Base-by-base conservation (phyloP, 2,888 invertebrate genomes). In the Aplocera efformata region DNA sequence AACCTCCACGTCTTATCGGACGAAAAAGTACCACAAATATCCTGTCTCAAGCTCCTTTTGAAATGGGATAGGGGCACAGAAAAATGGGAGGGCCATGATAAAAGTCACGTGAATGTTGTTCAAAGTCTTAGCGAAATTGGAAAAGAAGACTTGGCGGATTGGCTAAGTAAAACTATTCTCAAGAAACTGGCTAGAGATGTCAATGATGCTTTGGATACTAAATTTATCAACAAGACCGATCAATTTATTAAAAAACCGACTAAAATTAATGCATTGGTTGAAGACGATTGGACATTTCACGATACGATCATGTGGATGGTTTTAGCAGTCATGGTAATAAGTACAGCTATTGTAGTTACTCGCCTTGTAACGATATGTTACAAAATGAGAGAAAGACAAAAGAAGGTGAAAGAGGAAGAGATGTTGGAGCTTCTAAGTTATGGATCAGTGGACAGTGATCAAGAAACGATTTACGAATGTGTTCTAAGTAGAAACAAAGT, bases 141-240 rank as follows among this genome's bases (percentile, higher is more conserved):
- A 10, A 89, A 88, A 51, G 45, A 50, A 0, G 89, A 91, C 47
- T 64, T 93, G 33, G 91, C 92, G 0, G 86, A 90, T 52, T 92
- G 92, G 92, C 61, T 93, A 0, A 90, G 91, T 6, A 81, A 72
- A 43, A 83, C 88, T 0, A 88, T 90, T 1, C 92, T 91, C 58
- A 76, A 83, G 25, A 79, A 90, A 50, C 63, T 92, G 17, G 82
- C 88, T 2, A 67, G 77, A 37, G 90, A 91, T 51, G 63, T 90
- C 5, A 74, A 81, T 44, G 63, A 72, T 1, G 51, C 74, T 21
- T 33, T 73, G 11, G 51, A 62, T 38, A 56, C 63, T 10, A 47
- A 43, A 11, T 60, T 53, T 36, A 42, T 25, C 25, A 42, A 56
- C 9, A 22, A 40, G 8, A 43, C 51, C 13, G 38, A 42, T 24